Percentiles rank a stretch among this genome's conserved stretches.
Conservation (phyloP, 2,797 vertebrate genomes). For the Sphenodon punctatus region DNA sequence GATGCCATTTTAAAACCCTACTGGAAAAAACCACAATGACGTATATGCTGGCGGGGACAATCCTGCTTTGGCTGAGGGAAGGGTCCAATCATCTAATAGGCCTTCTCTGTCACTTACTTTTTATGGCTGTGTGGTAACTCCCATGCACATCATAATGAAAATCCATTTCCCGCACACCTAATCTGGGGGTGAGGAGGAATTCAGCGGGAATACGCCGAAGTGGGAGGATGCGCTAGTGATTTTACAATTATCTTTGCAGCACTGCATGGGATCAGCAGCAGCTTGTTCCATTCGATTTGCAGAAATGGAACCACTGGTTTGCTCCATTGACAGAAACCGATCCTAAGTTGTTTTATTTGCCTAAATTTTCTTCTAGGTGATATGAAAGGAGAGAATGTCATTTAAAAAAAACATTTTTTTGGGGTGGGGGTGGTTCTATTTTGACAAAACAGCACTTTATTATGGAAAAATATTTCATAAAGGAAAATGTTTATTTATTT, state of each 20-base stretch:
- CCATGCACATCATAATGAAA: background rate
- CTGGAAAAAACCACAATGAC: background rate
- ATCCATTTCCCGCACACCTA: background rate
- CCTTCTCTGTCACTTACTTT: background rate
- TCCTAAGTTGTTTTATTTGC: background rate
- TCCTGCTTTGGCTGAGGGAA: background rate
- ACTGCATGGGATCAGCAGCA: background rate
- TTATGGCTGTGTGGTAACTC: accelerated
- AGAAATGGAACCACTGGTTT: background rate
- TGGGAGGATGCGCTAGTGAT: background rate
- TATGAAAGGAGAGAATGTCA: background rate
- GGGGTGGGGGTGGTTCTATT: too few species aligned
- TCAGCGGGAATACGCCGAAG: background rate
- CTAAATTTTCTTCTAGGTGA: background rate
- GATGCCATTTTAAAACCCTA: background rate
- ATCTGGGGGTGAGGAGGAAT: background rate
- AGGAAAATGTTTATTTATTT: too few species aligned
- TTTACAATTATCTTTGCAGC: background rate
- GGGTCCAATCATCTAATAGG: background rate
- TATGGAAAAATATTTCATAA: too few species aligned
- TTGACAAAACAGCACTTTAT: too few species aligned
- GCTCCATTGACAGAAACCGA: too few species aligned
- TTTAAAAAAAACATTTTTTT: too few species aligned
- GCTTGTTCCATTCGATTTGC: background rate
- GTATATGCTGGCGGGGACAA: background rate